Conservation (phyloP, 2,797 vertebrate genomes). For the Anniella stebbinsi region DNA sequence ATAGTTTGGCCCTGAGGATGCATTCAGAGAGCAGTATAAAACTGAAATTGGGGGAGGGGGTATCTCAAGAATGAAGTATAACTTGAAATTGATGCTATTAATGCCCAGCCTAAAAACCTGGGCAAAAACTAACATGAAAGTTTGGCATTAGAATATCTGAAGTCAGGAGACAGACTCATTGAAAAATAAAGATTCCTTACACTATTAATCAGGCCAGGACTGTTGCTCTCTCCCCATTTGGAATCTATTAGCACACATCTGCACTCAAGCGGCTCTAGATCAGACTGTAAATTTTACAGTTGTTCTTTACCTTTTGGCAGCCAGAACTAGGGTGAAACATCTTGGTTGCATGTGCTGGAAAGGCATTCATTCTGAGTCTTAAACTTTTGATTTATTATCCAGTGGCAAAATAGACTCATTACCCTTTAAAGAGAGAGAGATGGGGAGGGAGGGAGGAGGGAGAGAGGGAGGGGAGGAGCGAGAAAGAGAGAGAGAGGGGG, state of each 20-base stretch:
- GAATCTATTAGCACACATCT: conserved; percentile 48
- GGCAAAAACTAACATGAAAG: neutral
- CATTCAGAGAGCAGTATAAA: neutral
- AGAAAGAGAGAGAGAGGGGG: no score
- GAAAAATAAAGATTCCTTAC: conserved; percentile 25
- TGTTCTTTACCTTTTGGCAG: conserved; percentile 48
- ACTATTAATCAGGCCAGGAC: conserved; percentile 38
- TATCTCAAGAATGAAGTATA: neutral
- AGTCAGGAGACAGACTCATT: neutral
- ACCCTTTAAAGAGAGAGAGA: neutral
- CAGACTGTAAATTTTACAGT: conserved; percentile 52
- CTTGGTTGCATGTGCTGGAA: conserved; percentile 42
- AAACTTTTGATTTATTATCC: conserved; percentile 61
- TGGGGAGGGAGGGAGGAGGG: neutral
- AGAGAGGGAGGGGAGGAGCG: neutral
- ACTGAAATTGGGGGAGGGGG: neutral
- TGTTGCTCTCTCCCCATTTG: conserved; percentile 16
- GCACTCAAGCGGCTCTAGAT: conserved; percentile 19
- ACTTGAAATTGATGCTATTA: neutral
- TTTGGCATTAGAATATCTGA: conserved; percentile 28
- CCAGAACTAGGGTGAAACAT: conserved; percentile 43
- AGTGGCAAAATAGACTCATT: conserved; percentile 36
- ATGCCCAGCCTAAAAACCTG: conserved; percentile 11
- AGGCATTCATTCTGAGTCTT: conserved; percentile 43
- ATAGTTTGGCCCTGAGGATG: no score